Evolutionary conservation across 2,797 vertebrate genomes (phyloP).

Genomic region (Sebastes minor): DNA sequence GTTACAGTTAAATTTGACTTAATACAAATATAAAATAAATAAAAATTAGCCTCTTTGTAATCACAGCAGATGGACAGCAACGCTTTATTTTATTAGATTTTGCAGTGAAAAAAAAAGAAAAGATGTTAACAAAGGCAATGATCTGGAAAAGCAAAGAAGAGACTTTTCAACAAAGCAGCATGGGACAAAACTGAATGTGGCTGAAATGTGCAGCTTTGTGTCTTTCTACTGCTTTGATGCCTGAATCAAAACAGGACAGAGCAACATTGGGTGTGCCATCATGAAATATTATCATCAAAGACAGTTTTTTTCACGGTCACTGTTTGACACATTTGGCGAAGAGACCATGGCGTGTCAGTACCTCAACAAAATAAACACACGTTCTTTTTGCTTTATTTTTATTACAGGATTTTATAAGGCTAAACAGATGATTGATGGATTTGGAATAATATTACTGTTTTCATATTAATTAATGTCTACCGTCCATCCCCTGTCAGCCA

Average conservation of each 20-base stretch:
- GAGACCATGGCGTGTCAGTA: neutral
- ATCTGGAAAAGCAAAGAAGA: neutral
- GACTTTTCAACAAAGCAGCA: neutral
- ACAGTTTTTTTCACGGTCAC: neutral
- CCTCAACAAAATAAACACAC: neutral
- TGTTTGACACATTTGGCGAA: neutral
- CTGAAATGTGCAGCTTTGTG: slow-evolving; percentile 9
- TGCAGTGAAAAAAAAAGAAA: neutral
- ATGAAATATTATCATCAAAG: slow-evolving; percentile 11
- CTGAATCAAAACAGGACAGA: neutral
- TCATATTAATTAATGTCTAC: neutral
- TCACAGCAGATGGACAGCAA: neutral
- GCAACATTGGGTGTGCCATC: neutral
- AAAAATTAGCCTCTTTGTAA: neutral
- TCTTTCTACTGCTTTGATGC: slow-evolving; percentile 31
- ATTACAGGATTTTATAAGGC: neutral
- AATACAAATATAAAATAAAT: neutral
- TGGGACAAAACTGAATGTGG: neutral
- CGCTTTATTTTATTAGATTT: neutral
- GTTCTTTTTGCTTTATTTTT: neutral
- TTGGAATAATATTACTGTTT: neutral
- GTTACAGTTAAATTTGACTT: neutral
- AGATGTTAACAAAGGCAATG: neutral
- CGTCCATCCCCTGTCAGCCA: neutral
- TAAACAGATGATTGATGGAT: neutral